Evolutionary conservation across 2,888 invertebrate species (phyloP).

Genomic region (Elegia similella): DNA sequence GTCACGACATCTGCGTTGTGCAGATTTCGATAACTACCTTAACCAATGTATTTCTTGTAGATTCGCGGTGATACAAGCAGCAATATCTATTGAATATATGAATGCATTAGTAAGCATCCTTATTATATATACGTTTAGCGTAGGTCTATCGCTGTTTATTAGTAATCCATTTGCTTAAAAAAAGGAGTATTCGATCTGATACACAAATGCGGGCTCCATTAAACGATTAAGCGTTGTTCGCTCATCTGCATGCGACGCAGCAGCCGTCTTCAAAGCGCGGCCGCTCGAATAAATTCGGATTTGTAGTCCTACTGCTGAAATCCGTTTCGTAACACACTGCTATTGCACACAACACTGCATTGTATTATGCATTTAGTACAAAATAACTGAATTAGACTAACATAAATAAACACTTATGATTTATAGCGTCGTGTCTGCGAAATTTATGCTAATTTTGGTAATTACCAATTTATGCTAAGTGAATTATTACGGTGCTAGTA

Average conservation of each 20-base stretch:
- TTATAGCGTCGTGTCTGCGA: neutral
- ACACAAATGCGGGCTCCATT: conserved; percentile 71
- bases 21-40: conserved; percentile 45
- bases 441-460: conserved; percentile 4
- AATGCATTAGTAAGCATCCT: conserved; percentile 27
- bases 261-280: conserved; percentile 64
- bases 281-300: conserved; percentile 66
- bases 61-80: conserved; percentile 34
- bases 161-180: conserved; percentile 37
- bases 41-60: conserved; percentile 35
- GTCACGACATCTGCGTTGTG: conserved; percentile 42
- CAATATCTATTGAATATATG: conserved; percentile 32
- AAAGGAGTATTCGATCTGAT: conserved; percentile 63
- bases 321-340: conserved; percentile 40
- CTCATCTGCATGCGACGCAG: conserved; percentile 70
- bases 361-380: conserved; percentile 13
- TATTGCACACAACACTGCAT: conserved; percentile 28
- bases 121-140: neutral
- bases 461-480: conserved; percentile 1
- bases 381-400: conserved; percentile 1
- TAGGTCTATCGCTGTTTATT: neutral
- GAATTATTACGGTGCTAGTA: neutral
- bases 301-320: conserved; percentile 42
- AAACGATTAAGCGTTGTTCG: conserved; percentile 71
- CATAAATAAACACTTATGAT: neutral